Conservation (phyloP, 2,888 invertebrate genomes). For the Tenthredo notha region DNA sequence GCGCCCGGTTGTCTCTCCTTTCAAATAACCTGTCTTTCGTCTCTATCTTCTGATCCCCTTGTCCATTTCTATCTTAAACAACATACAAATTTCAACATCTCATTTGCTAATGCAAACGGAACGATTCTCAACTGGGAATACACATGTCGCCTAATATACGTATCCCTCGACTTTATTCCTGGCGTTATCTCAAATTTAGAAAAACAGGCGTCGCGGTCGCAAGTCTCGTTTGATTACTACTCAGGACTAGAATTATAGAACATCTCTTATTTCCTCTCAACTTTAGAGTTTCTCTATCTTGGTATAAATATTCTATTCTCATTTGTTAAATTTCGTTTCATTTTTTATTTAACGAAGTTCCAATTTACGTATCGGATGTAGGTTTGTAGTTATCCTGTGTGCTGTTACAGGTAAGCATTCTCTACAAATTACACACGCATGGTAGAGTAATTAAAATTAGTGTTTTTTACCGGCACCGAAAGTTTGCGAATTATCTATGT, state of each 20-base stretch:
- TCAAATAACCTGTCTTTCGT: not conserved
- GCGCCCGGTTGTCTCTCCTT: slow-evolving; percentile 44
- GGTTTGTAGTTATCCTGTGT: not conserved
- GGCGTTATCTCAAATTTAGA: not conserved
- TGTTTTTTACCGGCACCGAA: not conserved
- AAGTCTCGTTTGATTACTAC: not conserved
- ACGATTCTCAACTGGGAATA: not conserved
- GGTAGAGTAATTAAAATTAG: not conserved
- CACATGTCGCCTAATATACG: not conserved
- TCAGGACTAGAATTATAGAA: not conserved
- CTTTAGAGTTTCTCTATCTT: not conserved
- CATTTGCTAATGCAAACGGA: slow-evolving; percentile 27
- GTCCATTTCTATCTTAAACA: not conserved
- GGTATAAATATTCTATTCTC: not conserved
- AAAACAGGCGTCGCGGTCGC: slow-evolving; percentile 7
- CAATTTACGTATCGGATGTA: not conserved
- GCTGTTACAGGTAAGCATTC: not conserved
- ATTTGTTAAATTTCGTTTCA: not conserved
- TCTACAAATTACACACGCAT: not conserved
- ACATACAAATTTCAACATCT: slow-evolving; percentile 3
- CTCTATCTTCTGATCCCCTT: not conserved
- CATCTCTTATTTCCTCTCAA: not conserved
- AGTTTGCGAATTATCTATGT: not conserved
- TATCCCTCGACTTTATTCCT: not conserved
- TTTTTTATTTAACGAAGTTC: not conserved